Evolutionary conservation across 2,888 invertebrate genomes (phyloP), one percentile per base, ranked within the genome.

Genomic region (Brachyptera putata): DNA sequence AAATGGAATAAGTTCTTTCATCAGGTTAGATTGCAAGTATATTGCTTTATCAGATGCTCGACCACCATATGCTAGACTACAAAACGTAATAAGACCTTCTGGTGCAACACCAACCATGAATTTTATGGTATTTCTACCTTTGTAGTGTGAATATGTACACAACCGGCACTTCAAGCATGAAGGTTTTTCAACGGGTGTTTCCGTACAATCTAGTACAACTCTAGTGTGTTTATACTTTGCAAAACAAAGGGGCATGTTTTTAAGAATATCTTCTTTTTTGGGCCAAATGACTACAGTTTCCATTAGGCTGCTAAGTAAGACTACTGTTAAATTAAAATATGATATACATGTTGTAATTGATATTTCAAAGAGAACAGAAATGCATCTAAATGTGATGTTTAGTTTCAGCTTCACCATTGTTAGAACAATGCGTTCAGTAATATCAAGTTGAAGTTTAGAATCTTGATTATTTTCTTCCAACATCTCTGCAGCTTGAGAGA

Each of bases 161-260:
- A 67, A 24, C 59, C 65, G 50, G 36, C 68, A 68, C 24, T 61
- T 63, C 14, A 68, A 56, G 56, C 63, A 62, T 34, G 65, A 66
- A 13, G 67, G 65, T 37, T 61, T 64, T 53, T 68, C 64, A 14
- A 67, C 61, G 37, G 49, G 25, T 30, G 69, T 62, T 58, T 69
- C 69, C 1, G 66, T 67, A 55, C 68, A 69, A 61, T 70, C 68
- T n/a, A 70, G 56, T 0, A 69, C 66, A 26, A 68, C 59, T 14
- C 64, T 61, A 7, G 64, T 63, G 41, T 65, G 61, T 36, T 56
- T 39, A 65, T 65, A 69, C 3, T 64, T 62, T 43, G 66, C 2
- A 64, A 70, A 71, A 63, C 66, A 68, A 26, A 56, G 58, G 9
- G 68, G 68, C 37, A 67, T 63, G 64, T 67, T 69, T 11, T 58